Percentiles rank a stretch among this genome's conserved stretches.
phyloP scores from a whole-genome alignment of 2,888 invertebrate species.

The Nemurella pictetii region DNA sequence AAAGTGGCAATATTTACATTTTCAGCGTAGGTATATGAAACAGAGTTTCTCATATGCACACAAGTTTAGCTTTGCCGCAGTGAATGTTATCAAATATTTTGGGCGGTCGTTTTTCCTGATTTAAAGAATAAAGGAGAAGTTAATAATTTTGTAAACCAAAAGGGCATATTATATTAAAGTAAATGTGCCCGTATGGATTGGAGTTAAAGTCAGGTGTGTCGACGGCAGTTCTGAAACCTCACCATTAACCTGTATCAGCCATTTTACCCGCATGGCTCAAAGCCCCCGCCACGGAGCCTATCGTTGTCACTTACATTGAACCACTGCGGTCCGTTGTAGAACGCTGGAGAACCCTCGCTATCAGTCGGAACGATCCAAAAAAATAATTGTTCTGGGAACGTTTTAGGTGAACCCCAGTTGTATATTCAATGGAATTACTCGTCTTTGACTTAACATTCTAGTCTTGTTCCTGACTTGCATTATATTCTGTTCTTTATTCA shows the following conservation, averaged over 20 bases:
- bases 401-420: background rate
- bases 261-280: background rate
- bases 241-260: background rate
- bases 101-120: background rate
- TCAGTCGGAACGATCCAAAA: background rate
- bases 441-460: background rate
- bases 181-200: background rate
- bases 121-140: background rate
- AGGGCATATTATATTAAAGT: background rate
- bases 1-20: background rate
- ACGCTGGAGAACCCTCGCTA: background rate
- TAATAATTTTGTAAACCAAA: background rate
- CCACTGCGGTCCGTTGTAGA: background rate
- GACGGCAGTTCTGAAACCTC: background rate
- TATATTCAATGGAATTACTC: background rate
- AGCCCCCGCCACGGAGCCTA: background rate
- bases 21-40: background rate
- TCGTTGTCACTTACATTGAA: background rate
- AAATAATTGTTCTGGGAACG: background rate
- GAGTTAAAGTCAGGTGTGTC: background rate
- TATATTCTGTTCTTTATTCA: background rate
- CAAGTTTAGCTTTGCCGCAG: background rate
- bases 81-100: background rate
- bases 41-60: background rate
- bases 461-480: background rate